Base-by-base conservation (phyloP, 2,888 invertebrate genomes). In the Papilio protenor region DNA sequence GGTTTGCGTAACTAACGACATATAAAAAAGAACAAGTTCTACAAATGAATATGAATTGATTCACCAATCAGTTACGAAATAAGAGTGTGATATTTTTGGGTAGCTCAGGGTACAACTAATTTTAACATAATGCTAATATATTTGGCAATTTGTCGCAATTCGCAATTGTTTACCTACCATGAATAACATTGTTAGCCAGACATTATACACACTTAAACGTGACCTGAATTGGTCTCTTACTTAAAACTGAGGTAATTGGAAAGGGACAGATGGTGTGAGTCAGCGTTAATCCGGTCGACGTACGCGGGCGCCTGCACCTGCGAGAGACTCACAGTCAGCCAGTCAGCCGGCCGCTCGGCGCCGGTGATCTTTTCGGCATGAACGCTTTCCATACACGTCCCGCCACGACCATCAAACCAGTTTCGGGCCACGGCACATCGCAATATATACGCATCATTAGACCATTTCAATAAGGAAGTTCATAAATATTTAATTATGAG, bases 281-380 rank as follows among this genome's bases (percentile, higher is more conserved):
- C 78, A 72, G 75, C 72, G 78, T 52, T 75, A 78, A 75, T 78
- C 75, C 78, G 75, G 75, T 75, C 75, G 75, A 64, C 72, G 78
- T 72, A 16, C 59, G 59, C 59, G 12, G 59, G n/a, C 74, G 77
- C 47, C 47, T 69, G 73, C 47, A 33, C 40, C 4, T 57, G 12
- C 57, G 27, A 47, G 77, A 77, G 73, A 45, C 77, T 73, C 55
- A 18, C 66, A 57, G 77, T 18, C 47, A 40, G 66, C 16, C 64
- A 57, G 77, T 18, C 47, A 40, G 66, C 16, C 64, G 23, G n/a
- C 73, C 45, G 52, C 49, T 55, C 61, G 77, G 72, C 77, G 73
- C 66, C 77, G 74, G 75, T 27, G 71, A 71, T 74, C 61, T 75
- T 40, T 40, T 75, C 40, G 45, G 12, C 70, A 64, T 52, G 71